Evolutionary conservation across 2,797 vertebrate species (phyloP).

Genomic region (Hipposideros larvatus): DNA sequence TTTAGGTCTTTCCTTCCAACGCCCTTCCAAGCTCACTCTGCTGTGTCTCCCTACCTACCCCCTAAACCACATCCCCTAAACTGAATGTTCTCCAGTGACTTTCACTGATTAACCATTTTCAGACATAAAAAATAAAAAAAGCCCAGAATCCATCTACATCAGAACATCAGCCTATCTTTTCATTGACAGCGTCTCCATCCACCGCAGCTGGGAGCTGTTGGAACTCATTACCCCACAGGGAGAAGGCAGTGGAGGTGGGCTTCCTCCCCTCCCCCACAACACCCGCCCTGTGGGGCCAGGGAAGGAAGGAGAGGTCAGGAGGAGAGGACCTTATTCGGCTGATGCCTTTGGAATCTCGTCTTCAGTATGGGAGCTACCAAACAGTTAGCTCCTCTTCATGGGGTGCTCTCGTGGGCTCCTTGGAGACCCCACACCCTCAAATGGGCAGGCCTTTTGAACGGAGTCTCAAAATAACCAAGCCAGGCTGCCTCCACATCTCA

Average conservation of each 20-base stretch:
- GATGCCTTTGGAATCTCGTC: background rate
- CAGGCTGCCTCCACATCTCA: background rate
- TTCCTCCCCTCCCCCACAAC: too few species aligned
- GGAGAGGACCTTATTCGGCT: background rate
- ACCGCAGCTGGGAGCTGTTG: background rate
- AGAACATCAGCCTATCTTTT: background rate
- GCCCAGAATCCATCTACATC: background rate
- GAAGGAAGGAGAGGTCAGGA: too few species aligned
- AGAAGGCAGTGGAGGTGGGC: background rate
- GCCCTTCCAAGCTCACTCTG: background rate
- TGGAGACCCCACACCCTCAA: background rate
- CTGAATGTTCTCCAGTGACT: background rate
- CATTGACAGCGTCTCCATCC: background rate
- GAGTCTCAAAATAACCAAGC: background rate
- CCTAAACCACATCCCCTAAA: background rate
- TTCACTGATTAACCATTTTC: background rate
- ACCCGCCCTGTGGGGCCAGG: rapidly evolving
- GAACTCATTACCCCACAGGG: too few species aligned
- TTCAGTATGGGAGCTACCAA: background rate
- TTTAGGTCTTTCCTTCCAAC: background rate
- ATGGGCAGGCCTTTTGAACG: too few species aligned
- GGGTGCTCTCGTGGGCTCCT: background rate
- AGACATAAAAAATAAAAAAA: background rate
- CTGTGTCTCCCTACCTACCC: background rate
- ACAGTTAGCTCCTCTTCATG: rapidly evolving